Conservation (phyloP, 2,113 vertebrate genomes). For the Octodon degus region DNA sequence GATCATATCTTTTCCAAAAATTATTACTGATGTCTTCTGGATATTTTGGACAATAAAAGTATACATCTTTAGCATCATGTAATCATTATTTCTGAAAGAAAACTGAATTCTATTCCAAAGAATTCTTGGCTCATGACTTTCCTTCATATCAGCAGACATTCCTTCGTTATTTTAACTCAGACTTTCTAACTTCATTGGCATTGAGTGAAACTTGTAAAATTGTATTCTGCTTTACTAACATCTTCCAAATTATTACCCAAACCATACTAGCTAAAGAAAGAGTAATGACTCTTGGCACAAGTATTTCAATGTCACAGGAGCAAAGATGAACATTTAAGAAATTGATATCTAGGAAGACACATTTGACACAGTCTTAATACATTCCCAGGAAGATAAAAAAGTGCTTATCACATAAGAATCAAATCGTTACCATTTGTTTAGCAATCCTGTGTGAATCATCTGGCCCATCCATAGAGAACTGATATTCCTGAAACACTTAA, state of each 20-base stretch:
- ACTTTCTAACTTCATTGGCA: constrained; percentile 61
- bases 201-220: constrained; percentile 46
- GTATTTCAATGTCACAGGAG: constrained; percentile 51
- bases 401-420: neutral
- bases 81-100: constrained; percentile 54
- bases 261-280: constrained; percentile 45
- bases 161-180: constrained; percentile 1
- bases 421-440: constrained; percentile 50
- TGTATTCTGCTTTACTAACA: constrained; percentile 33
- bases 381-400: constrained; percentile 2
- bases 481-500: constrained; percentile 36
- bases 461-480: neutral
- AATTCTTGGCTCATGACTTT: constrained; percentile 9
- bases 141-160: neutral
- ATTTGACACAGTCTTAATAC: constrained; percentile 32
- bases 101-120: neutral
- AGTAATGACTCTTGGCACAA: constrained; percentile 14
- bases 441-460: constrained; percentile 39
- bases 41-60: constrained; percentile 37
- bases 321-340: constrained; percentile 17
- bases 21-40: neutral
- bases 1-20: neutral
- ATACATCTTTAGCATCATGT: neutral
- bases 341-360: neutral
- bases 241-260: constrained; percentile 27